Evolutionary conservation across 2,113 vertebrate genomes (phyloP).

Genomic region (Anarhynchus alexandrinus): DNA sequence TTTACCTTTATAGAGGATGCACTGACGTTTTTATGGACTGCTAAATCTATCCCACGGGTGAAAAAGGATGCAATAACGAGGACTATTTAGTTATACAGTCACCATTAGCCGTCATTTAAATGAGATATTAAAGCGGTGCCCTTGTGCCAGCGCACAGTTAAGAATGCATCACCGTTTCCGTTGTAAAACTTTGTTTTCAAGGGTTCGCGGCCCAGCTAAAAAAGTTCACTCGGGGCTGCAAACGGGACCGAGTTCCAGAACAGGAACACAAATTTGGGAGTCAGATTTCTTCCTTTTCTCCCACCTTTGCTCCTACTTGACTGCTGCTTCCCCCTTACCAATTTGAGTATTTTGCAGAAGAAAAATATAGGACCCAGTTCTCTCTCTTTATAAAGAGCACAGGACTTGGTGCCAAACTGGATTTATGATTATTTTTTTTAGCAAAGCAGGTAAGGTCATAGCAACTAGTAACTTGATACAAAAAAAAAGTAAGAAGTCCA

Average conservation of each 20-base stretch:
- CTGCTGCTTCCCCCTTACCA: neutral
- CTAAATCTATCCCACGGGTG: neutral
- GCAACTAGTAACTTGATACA: neutral
- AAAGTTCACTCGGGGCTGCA: neutral
- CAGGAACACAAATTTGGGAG: neutral
- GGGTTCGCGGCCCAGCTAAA: neutral
- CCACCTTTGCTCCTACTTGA: neutral
- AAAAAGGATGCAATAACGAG: slow-evolving; percentile 35
- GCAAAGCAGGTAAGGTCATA: neutral
- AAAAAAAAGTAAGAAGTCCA: neutral
- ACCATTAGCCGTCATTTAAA: slow-evolving; percentile 5
- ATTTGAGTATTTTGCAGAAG: neutral
- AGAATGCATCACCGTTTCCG: neutral
- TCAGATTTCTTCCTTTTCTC: neutral
- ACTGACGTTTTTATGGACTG: slow-evolving; percentile 41
- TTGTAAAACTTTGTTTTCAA: neutral
- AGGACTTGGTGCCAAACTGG: neutral
- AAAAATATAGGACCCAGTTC: neutral
- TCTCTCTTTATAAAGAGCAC: neutral
- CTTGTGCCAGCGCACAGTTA: neutral
- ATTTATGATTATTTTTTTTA: neutral
- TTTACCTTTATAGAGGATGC: slow-evolving; percentile 26
- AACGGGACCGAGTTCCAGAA: neutral
- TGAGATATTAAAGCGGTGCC: neutral
- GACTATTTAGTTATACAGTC: neutral